Evolutionary conservation across 2,797 vertebrate species (phyloP).

Genomic region (Cottoperca gobio): DNA sequence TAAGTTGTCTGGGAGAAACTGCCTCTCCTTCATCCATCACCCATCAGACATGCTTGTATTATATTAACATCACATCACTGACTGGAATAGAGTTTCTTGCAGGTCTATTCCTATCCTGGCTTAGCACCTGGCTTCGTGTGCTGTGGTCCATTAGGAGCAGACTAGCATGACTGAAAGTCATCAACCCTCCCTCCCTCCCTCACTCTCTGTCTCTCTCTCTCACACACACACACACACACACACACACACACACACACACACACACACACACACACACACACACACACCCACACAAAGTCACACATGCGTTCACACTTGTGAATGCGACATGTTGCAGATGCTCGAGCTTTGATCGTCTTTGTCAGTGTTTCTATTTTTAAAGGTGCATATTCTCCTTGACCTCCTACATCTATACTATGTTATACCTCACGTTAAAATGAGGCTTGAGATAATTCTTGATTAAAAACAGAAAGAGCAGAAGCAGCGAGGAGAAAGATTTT

Average conservation of each 20-base stretch:
- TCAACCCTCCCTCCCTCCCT: neutral
- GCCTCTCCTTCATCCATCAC: constrained; percentile 22
- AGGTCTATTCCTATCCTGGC: constrained; percentile 53
- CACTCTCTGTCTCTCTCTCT: neutral
- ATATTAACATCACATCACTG: constrained; percentile 45
- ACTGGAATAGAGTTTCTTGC: constrained; percentile 52
- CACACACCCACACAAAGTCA: constrained; percentile 47
- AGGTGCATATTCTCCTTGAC: constrained; percentile 55
- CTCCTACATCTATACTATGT: constrained; percentile 33
- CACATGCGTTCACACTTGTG: constrained; percentile 55
- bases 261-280: constrained; percentile 27
- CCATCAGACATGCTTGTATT: constrained; percentile 34
- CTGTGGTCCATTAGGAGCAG: constrained; percentile 47
- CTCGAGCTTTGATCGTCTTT: constrained; percentile 57
- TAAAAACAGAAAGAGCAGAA: neutral
- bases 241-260: neutral
- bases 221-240: neutral
- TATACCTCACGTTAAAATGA: too few relatives aligned
- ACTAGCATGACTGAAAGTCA: constrained; percentile 58
- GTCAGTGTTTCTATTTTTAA: constrained; percentile 62
- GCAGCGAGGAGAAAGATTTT: neutral
- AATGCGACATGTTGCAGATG: constrained; percentile 48
- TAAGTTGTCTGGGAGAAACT: constrained; percentile 3
- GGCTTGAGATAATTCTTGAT: too few relatives aligned
- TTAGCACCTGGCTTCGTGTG: constrained; percentile 55